Percentiles rank a stretch among this genome's conserved stretches.
phyloP scores from a whole-genome alignment of 1,140 invertebrate genomes.

The Antheraea mylitta region DNA sequence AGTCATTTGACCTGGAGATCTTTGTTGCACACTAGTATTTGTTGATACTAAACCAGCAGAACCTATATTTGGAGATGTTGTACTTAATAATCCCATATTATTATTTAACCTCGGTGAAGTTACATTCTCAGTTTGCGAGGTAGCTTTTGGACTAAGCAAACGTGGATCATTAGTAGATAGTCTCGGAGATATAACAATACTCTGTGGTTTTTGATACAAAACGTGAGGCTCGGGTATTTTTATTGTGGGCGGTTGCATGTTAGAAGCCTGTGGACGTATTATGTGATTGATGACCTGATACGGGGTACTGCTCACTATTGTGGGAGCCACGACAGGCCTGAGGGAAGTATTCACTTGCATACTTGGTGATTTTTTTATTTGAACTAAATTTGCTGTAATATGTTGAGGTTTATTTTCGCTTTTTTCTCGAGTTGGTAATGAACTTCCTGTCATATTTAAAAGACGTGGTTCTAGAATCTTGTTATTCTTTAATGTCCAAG shows the following conservation, averaged over 20 bases:
- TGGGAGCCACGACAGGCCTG: constrained; percentile 57
- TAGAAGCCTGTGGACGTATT: constrained; percentile 58
- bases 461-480: constrained; percentile 64
- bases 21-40: constrained; percentile 57
- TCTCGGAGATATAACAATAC: constrained; percentile 77
- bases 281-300: constrained; percentile 75
- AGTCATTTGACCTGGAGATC: constrained; percentile 71
- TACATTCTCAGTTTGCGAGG: constrained; percentile 53
- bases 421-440: constrained; percentile 42
- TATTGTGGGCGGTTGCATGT: constrained; percentile 80
- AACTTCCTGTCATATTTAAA: constrained; percentile 52
- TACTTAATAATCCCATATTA: constrained; percentile 67
- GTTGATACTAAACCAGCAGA: constrained; percentile 45
- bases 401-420: constrained; percentile 67
- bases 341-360: constrained; percentile 46
- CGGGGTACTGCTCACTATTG: constrained; percentile 51
- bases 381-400: constrained; percentile 69
- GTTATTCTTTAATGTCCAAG: constrained; percentile 70
- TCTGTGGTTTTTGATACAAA: constrained; percentile 75
- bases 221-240: constrained; percentile 80
- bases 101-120: constrained; percentile 60
- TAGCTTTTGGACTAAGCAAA: constrained; percentile 67
- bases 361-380: constrained; percentile 60
- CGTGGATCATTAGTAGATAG: constrained; percentile 55
- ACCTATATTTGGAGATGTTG: constrained; percentile 50